Conservation (phyloP, 2,113 vertebrate species). For the Rousettus leschenaultii region DNA sequence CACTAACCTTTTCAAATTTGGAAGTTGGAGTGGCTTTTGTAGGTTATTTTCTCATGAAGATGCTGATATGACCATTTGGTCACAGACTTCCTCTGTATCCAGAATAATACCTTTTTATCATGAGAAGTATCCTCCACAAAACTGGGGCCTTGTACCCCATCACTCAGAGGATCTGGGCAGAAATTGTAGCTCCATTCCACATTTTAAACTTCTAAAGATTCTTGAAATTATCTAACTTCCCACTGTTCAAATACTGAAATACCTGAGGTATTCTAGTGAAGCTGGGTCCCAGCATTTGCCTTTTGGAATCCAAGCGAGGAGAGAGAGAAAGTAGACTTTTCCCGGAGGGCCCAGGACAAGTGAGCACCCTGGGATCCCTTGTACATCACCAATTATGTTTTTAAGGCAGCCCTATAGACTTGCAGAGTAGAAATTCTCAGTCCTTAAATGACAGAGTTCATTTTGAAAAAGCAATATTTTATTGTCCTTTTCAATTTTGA, state of each 20-base stretch:
- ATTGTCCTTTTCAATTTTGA: constrained; percentile 30
- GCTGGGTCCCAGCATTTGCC: background rate
- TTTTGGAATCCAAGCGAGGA: constrained; percentile 1
- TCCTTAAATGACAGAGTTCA: background rate
- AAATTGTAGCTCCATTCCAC: background rate
- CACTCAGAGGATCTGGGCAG: background rate
- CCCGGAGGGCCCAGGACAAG: background rate
- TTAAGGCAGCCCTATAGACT: background rate
- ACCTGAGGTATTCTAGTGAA: background rate
- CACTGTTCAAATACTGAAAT: background rate
- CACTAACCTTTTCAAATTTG: constrained; percentile 11
- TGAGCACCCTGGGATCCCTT: background rate
- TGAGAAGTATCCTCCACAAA: background rate
- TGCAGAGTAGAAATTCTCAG: background rate
- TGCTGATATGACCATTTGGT: background rate
- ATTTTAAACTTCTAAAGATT: constrained; percentile 5
- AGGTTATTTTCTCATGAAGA: background rate
- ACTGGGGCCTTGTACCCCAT: background rate
- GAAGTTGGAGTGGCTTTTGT: background rate
- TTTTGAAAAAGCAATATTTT: constrained; percentile 32
- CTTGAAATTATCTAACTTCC: background rate
- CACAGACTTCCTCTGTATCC: background rate
- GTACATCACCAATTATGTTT: background rate
- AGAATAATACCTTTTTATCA: background rate
- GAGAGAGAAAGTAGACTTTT: background rate